Conservation (phyloP, 1,140 invertebrate genomes). For the Teleogryllus occipitalis region DNA sequence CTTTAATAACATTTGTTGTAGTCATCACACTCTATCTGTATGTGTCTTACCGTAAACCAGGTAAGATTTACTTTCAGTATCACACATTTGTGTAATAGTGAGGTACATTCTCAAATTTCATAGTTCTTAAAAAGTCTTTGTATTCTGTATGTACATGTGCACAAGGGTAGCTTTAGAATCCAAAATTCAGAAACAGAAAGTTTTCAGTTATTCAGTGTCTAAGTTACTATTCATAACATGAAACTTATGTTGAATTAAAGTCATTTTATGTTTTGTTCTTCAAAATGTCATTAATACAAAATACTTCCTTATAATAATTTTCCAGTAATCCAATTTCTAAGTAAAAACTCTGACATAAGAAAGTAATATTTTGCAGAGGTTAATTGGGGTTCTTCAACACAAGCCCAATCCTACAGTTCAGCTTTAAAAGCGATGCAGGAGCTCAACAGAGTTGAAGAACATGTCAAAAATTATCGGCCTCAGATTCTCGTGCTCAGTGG, state of each 20-base stretch:
- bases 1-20: slow-evolving; percentile 50
- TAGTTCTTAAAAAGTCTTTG: too few species aligned
- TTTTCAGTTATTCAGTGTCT: too few species aligned
- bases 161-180: too few species aligned
- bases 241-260: too few species aligned
- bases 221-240: too few species aligned
- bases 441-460: slow-evolving; percentile 49
- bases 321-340: background rate
- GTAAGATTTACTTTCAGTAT: slow-evolving; percentile 20
- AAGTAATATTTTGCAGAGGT: slow-evolving; percentile 40
- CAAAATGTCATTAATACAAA: too few species aligned
- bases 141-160: too few species aligned
- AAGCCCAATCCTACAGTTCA: slow-evolving; percentile 54
- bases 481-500: slow-evolving; percentile 55
- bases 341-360: background rate
- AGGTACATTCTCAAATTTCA: too few species aligned
- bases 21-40: slow-evolving; percentile 47
- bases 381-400: slow-evolving; percentile 59
- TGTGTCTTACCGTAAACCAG: slow-evolving; percentile 35
- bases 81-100: too few species aligned
- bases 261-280: too few species aligned
- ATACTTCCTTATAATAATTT: too few species aligned
- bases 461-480: slow-evolving; percentile 60
- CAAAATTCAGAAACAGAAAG: too few species aligned
- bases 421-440: slow-evolving; percentile 49